A percentile compares a stretch with the other conserved stretches of the same genome.
phyloP scores from a whole-genome alignment of 1,140 invertebrate genomes.

The Chymomyza costata region DNA sequence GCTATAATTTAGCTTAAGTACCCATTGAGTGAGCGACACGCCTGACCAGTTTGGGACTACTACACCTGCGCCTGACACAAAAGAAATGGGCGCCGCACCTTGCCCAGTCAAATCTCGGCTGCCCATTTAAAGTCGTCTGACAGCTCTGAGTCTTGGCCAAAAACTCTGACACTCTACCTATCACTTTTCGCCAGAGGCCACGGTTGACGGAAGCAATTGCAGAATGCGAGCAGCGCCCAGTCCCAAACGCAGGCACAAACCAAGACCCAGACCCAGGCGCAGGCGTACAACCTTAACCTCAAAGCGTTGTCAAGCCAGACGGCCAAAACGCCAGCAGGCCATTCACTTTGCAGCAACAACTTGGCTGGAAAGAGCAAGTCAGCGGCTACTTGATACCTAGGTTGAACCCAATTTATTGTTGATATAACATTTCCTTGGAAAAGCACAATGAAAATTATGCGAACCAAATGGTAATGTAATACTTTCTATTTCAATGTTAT shows the following conservation, averaged over 20 bases:
- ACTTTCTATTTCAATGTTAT: conserved; percentile 72
- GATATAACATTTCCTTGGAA: conserved; percentile 62
- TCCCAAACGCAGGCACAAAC: too few species aligned
- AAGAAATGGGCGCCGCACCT: too few species aligned
- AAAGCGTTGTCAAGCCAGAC: conserved; percentile 32
- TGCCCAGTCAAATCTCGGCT: conserved; percentile 25
- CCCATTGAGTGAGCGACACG: conserved; percentile 27
- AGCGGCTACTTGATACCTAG: conserved; percentile 56
- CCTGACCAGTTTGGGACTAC: conserved; percentile 45
- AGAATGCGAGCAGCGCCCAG: conserved; percentile 38
- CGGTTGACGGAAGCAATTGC: conserved; percentile 55
- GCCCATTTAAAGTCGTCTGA: conserved; percentile 54
- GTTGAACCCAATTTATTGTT: conserved; percentile 64
- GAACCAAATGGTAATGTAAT: conserved; percentile 55
- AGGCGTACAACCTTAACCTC: conserved; percentile 69
- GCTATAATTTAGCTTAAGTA: too few species aligned
- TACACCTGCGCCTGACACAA: too few species aligned
- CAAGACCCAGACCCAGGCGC: too few species aligned
- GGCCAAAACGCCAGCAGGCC: conserved; percentile 24
- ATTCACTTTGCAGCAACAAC: conserved; percentile 36
- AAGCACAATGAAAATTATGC: conserved; percentile 68
- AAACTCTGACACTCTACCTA: too few species aligned
- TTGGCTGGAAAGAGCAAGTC: conserved; percentile 3
- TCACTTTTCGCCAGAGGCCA: conserved; percentile 24
- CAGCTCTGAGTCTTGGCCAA: conserved; percentile 32